Conservation (phyloP, 2,888 invertebrate genomes). For the Ephialtes manifestator region DNA sequence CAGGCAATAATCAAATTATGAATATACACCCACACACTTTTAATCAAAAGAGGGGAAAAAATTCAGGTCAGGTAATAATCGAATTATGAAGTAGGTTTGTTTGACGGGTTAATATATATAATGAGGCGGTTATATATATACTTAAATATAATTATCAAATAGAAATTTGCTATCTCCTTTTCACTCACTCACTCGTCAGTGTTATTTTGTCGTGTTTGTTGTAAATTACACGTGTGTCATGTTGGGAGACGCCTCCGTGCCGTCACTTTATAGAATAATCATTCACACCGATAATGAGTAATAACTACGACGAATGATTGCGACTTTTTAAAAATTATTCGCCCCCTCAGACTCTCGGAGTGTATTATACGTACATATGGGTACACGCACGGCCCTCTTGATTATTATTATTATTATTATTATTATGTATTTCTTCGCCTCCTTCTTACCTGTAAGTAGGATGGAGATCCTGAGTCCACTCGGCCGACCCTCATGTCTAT, state of each 20-base stretch:
- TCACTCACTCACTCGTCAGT: slow-evolving; percentile 53
- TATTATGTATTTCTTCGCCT: slow-evolving; percentile 65
- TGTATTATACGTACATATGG: slow-evolving; percentile 27
- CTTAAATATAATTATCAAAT: slow-evolving; percentile 43
- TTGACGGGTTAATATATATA: neutral
- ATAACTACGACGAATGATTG: slow-evolving; percentile 73
- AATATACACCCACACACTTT: too few relatives aligned
- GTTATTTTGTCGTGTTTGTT: slow-evolving; percentile 66
- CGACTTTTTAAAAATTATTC: slow-evolving; percentile 57
- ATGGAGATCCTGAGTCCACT: slow-evolving; percentile 42
- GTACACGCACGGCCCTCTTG: slow-evolving; percentile 38
- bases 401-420: slow-evolving; percentile 11
- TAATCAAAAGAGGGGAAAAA: too few relatives aligned
- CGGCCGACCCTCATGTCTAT: slow-evolving; percentile 31
- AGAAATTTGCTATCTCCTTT: slow-evolving; percentile 46
- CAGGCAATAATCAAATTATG: too few relatives aligned
- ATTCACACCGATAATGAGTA: slow-evolving; percentile 74
- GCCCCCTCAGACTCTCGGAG: slow-evolving; percentile 57
- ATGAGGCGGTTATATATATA: neutral
- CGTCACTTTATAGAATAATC: slow-evolving; percentile 73
- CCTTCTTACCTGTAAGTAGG: slow-evolving; percentile 54
- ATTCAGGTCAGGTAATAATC: neutral
- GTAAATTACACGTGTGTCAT: slow-evolving; percentile 69
- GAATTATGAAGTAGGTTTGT: neutral
- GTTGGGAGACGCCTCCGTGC: slow-evolving; percentile 65